These are phyloP conservation scores for Calliopsis andreniformis DNA, from an alignment of 1,140 invertebrate species.

Conservation along the genomic window DNA sequence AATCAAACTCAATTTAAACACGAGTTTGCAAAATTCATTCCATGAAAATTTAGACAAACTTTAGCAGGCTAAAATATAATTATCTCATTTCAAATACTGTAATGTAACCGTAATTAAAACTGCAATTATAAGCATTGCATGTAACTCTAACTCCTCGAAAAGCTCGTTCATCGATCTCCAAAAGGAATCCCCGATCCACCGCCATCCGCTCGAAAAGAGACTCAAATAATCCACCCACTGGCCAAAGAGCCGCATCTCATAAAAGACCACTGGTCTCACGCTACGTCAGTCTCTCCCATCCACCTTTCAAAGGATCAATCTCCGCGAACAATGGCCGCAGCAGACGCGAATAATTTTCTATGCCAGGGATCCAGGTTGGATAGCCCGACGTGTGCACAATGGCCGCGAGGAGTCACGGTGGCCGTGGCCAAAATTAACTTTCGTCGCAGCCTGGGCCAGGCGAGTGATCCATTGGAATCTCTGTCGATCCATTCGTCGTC, in stretches of 20 bases:
- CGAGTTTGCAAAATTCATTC: too few species aligned
- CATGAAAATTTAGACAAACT: too few species aligned
- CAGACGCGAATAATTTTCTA: constrained; percentile 37
- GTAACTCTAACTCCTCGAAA: too few species aligned
- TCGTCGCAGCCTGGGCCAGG: background rate
- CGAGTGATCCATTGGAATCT: too few species aligned
- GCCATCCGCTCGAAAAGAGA: constrained; percentile 4
- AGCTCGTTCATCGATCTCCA: too few species aligned
- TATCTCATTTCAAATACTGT: too few species aligned
- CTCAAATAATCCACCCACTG: constrained; percentile 10
- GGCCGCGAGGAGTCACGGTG: background rate
- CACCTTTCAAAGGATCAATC: constrained; percentile 36
- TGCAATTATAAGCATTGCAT: too few species aligned
- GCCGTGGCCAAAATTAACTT: constrained; percentile 22
- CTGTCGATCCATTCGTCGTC: background rate
- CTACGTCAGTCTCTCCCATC: constrained; percentile 26
- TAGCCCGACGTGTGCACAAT: background rate
- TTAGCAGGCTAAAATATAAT: too few species aligned
- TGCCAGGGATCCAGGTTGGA: background rate
- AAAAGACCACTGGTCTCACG: constrained; percentile 18
- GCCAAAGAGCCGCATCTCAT: background rate
- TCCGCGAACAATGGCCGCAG: constrained; percentile 14
- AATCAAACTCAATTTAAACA: too few species aligned
- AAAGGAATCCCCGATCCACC: background rate
- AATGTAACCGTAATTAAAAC: too few species aligned